Base-by-base conservation (phyloP, 2,113 vertebrate genomes). In the Rhadina sibilatrix region DNA sequence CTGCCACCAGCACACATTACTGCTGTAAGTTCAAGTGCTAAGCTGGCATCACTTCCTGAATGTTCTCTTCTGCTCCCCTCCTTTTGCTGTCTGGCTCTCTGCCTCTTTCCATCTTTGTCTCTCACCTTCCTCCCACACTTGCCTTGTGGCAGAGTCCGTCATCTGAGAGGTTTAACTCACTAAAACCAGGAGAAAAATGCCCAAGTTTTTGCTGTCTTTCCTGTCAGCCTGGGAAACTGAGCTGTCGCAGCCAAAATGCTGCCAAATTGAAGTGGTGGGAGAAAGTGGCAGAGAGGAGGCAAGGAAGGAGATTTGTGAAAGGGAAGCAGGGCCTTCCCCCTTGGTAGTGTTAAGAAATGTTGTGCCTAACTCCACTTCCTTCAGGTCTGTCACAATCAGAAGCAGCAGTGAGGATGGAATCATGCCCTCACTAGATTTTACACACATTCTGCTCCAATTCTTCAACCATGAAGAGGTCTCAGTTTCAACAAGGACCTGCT, bases 271-370 rank as follows among this genome's bases (percentile, higher is more conserved):
- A 78, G 35, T 0, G 0, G 12, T 66, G 15, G 35, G 38, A 87
- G 19, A 87, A 57, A 1, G 3, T 14, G 25, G 17, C 2, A 13
- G 50, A 44, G 37, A 56, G 54, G 0, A 1, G 38, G 8, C 27
- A 74, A 77, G 33, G 40, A 83, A 35, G 4, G 6, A 69, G 27
- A 61, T 49, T 38, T 40, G 31, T 2, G 5, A 44, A n/a, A 17
- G 18, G 21, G n/a, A 8, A 74, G n/a, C 30, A 40, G 12, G 19
- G 66, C n/a, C n/a, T 87, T 77, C 5, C 7, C 4, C 7, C 31
- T 70, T 23, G 15, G 15, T n/a, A 56, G 10, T 10, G 10, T 12
- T 70, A 56, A 65, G 50, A 69, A 72, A 16, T 80, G 61, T 54
- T 71, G 60, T n/a, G 33, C 27, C 27, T 77, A 52, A 44, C 15